Conservation (phyloP, 2,797 vertebrate genomes). For the Microcaecilia unicolor region DNA sequence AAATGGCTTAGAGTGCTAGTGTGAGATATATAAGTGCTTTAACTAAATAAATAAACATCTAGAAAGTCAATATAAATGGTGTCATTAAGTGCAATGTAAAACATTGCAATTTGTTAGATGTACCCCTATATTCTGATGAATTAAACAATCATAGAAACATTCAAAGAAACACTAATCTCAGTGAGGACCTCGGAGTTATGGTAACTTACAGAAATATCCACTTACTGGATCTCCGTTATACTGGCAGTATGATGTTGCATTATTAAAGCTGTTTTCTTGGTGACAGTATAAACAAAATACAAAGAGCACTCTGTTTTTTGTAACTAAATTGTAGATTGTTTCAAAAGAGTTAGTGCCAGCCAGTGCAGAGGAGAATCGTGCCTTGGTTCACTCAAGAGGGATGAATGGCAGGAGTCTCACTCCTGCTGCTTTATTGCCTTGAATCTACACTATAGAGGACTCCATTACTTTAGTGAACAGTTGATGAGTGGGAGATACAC, state of each 20-base stretch:
- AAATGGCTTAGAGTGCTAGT: too few relatives aligned
- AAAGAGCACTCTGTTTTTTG: constrained; percentile 52
- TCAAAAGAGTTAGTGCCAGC: constrained; percentile 54
- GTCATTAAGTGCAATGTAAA: too few relatives aligned
- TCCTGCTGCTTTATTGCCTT: constrained; percentile 30
- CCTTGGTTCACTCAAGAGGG: constrained; percentile 43
- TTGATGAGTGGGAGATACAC: not conserved
- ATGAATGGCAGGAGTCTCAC: constrained; percentile 29
- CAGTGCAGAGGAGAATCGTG: constrained; percentile 41
- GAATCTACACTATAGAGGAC: constrained; percentile 28
- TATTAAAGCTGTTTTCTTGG: constrained; percentile 21
- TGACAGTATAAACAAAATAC: constrained; percentile 37
- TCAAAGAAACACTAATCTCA: too few relatives aligned
- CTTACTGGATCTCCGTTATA: too few relatives aligned
- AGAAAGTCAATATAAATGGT: too few relatives aligned
- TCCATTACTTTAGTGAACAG: constrained; percentile 10
- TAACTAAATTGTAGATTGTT: constrained; percentile 43
- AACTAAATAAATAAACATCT: too few relatives aligned
- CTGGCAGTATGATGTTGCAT: constrained; percentile 17
- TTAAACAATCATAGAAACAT: too few relatives aligned
- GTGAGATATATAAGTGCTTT: too few relatives aligned
- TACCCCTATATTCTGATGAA: too few relatives aligned
- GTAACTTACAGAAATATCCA: too few relatives aligned
- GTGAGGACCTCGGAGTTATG: too few relatives aligned
- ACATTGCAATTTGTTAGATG: too few relatives aligned